phyloP scores from a whole-genome alignment of 2,797 vertebrate species.

The Discoglossus pictus region DNA sequence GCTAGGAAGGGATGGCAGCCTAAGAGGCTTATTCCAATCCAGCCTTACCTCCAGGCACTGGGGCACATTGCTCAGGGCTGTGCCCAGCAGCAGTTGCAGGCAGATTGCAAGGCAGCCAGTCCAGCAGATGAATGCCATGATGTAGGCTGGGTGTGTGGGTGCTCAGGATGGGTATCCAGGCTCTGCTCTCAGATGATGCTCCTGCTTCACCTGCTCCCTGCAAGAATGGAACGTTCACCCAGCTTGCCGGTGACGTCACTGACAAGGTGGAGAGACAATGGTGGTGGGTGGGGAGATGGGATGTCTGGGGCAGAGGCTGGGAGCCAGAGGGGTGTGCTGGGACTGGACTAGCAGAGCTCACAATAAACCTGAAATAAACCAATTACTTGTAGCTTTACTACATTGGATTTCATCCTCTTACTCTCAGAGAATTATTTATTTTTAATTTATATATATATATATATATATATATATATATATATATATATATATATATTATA shows the following conservation, averaged over 20 bases:
- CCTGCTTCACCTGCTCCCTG: conserved; percentile 26
- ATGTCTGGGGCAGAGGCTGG: background rate
- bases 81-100: conserved; percentile 27
- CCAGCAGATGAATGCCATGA: conserved; percentile 32
- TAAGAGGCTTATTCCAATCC: conserved; percentile 36
- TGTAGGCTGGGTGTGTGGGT: background rate
- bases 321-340: background rate
- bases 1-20: background rate
- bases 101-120: conserved; percentile 33
- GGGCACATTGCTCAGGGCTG: conserved; percentile 17
- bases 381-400: too few species aligned
- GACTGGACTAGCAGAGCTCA: too few species aligned
- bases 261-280: conserved; percentile 10
- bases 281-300: background rate
- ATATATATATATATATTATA: conserved; percentile 18
- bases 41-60: conserved; percentile 38
- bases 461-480: background rate
- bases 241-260: conserved; percentile 35
- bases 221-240: conserved; percentile 12
- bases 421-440: too few species aligned
- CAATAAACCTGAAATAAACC: too few species aligned
- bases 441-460: too few species aligned
- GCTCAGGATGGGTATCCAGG: conserved; percentile 9
- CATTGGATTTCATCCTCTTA: too few species aligned
- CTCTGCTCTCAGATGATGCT: background rate